These are phyloP conservation scores for Ectobius pallidus DNA, from an alignment of 2,888 invertebrate species.

Conservation along the genomic window DNA sequence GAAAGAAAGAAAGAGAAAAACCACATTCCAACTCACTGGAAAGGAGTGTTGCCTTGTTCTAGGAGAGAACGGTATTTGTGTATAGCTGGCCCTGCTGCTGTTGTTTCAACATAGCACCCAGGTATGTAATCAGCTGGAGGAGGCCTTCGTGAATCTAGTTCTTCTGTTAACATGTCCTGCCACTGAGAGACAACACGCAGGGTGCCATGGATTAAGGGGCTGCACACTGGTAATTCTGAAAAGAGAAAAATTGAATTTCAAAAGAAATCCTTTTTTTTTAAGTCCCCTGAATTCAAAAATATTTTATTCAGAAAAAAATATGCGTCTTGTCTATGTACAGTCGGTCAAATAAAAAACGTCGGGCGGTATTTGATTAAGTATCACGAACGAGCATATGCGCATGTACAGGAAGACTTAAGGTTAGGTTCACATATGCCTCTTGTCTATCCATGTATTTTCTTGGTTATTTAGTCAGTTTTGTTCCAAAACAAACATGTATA, in stretches of 20 bases:
- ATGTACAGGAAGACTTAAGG: too few species aligned
- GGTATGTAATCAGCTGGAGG: slow-evolving; percentile 88
- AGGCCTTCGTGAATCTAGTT: slow-evolving; percentile 76
- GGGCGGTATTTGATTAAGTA: too few species aligned
- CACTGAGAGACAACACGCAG: slow-evolving; percentile 86
- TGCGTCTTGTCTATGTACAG: not conserved
- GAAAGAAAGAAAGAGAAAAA: too few species aligned
- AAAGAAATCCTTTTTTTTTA: too few species aligned
- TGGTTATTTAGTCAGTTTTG: too few species aligned
- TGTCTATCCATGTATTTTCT: too few species aligned
- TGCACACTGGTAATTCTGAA: slow-evolving; percentile 84
- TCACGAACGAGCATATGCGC: too few species aligned
- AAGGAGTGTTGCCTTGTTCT: slow-evolving; percentile 95
- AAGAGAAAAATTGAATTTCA: not conserved
- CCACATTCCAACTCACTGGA: slow-evolving; percentile 76
- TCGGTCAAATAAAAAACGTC: too few species aligned
- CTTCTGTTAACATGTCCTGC: slow-evolving; percentile 81
- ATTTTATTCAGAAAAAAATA: not conserved
- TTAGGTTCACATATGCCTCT: too few species aligned
- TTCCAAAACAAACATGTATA: too few species aligned
- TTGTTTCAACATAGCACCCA: slow-evolving; percentile 84
- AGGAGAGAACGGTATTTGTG: slow-evolving; percentile 91
- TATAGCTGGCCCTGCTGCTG: slow-evolving; percentile 78
- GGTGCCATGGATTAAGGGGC: slow-evolving; percentile 90
- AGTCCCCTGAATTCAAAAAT: too few species aligned